Conservation (phyloP, 2,113 vertebrate species). For the Suricata suricatta region DNA sequence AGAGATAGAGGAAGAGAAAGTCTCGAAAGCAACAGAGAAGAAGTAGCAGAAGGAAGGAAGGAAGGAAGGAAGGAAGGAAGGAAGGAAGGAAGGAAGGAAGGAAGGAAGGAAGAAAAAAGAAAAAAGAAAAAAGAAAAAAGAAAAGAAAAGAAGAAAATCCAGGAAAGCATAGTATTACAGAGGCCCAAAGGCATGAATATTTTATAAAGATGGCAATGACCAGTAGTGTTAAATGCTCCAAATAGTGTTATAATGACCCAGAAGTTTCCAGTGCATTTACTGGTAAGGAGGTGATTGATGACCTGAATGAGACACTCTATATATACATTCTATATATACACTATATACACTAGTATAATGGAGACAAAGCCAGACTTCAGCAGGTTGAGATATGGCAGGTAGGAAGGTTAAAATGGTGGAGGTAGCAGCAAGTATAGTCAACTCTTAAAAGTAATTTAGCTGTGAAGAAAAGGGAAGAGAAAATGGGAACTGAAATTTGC, state of each 20-base stretch:
- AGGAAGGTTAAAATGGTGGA: not conserved
- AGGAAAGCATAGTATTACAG: not conserved
- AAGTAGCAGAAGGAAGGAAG: not conserved
- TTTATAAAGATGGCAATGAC: not conserved
- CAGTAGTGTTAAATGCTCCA: not conserved
- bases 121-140: not conserved
- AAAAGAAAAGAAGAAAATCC: not conserved
- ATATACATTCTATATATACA: no score
- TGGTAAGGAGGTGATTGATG: not conserved
- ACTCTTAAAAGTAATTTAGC: not conserved
- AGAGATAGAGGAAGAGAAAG: not conserved
- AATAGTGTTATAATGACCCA: not conserved
- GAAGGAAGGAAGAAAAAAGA: not conserved
- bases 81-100: not conserved
- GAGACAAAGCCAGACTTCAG: not conserved
- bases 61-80: not conserved
- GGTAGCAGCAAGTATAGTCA: not conserved
- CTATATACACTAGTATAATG: not conserved
- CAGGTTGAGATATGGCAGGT: not conserved
- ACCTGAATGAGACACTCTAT: not conserved
- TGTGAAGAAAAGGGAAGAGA: not conserved
- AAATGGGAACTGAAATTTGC: not conserved
- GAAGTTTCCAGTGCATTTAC: not conserved
- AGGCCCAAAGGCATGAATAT: not conserved
- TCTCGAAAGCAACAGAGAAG: not conserved